Conservation (phyloP, 2,113 vertebrate genomes). For the Hippocampus comes region DNA sequence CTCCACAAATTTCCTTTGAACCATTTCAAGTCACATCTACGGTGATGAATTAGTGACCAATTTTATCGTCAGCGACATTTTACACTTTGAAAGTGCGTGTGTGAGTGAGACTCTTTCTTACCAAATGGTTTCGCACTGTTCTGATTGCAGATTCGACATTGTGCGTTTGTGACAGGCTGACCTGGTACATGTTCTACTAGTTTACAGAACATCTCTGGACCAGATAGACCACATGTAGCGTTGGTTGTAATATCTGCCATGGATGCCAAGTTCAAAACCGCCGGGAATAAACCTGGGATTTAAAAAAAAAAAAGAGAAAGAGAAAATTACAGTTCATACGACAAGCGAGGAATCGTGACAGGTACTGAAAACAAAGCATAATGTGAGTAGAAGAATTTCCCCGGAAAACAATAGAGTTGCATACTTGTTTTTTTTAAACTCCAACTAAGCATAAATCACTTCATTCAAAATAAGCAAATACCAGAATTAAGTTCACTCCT, state of each 20-base stretch:
- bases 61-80: neutral
- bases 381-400: neutral
- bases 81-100: neutral
- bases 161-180: conserved; percentile 83
- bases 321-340: neutral
- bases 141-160: conserved; percentile 86
- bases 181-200: conserved; percentile 95
- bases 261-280: conserved; percentile 91
- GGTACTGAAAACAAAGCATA: no score
- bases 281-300: conserved; percentile 87
- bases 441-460: neutral
- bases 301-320: neutral
- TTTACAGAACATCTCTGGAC: conserved; percentile 92
- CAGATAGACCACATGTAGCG: conserved; percentile 86
- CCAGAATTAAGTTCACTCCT: conserved; percentile 29
- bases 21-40: neutral
- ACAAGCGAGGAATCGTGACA: neutral
- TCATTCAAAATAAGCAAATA: neutral
- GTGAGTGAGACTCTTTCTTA: conserved; percentile 61
- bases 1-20: no score
- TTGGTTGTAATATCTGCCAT: conserved; percentile 88
- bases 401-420: neutral
- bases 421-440: no score
- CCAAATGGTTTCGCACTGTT: conserved; percentile 71
- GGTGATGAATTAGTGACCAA: neutral